Evolutionary conservation across 92 coral and sea anemone species (phyloP).

Genomic region (Metridium senile): DNA sequence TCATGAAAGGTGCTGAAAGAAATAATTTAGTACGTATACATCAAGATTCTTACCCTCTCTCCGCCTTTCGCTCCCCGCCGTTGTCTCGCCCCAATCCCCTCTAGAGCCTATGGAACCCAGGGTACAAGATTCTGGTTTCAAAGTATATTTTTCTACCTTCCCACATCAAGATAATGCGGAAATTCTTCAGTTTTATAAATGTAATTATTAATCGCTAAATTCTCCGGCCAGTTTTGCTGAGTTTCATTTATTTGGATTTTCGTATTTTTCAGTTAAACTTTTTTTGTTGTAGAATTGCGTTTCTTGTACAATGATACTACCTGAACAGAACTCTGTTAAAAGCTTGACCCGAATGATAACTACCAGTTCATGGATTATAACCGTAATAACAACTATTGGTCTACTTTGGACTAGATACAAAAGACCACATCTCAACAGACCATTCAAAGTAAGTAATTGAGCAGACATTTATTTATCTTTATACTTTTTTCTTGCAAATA

Average conservation of each 20-base stretch:
- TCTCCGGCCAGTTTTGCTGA: too few species aligned
- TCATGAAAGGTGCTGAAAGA: too few species aligned
- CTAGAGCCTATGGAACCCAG: too few species aligned
- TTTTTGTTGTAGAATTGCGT: constrained; percentile 36
- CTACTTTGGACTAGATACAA: constrained; percentile 58
- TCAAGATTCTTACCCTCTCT: too few species aligned
- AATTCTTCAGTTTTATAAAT: too few species aligned
- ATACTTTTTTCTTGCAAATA: not conserved
- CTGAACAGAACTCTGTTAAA: constrained; percentile 51
- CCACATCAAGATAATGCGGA: too few species aligned
- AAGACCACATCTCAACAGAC: constrained; percentile 37
- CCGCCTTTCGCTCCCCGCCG: too few species aligned
- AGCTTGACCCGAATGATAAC: constrained; percentile 54
- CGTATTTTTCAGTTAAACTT: too few species aligned
- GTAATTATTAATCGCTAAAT: too few species aligned
- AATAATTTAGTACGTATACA: too few species aligned
- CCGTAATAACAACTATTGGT: constrained; percentile 55
- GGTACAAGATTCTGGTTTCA: not conserved
- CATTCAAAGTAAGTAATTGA: constrained; percentile 54
- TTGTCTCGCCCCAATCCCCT: too few species aligned
- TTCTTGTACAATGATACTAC: constrained; percentile 56
- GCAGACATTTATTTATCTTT: not conserved
- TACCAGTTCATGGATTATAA: constrained; percentile 59
- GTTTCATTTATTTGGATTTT: not conserved
- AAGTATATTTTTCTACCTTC: too few species aligned